Base-by-base conservation (phyloP, 2,797 vertebrate genomes). In the Peromyscus melanophrys region DNA sequence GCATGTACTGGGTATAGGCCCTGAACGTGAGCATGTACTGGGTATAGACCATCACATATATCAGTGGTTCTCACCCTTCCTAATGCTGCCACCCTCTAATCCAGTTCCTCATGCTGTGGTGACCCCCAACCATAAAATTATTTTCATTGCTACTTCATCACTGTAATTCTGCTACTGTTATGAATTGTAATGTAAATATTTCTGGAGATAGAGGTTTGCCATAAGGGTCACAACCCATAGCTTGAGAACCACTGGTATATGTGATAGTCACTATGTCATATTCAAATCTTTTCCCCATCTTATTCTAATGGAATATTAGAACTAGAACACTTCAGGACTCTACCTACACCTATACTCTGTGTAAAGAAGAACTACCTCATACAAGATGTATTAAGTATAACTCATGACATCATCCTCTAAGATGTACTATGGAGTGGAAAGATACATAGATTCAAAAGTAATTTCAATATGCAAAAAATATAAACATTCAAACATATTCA, bases 401-500 rank as follows among this genome's bases (percentile, higher is more conserved):
- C 12, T 52, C 49, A 34, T 31, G 73, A 92, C 23, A 27, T 59
- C 34, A 37, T 52, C 43, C 65, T 67, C 80, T 17, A 71, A 95
- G 27, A 59, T 63, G 2, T 76, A 21, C 49, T 57, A 31, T 40
- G 34, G 21, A 85, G 59, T 85, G 5, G 57, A 89, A 94, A 85
- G 86, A 92, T 78, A 61, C 31, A 86, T 43, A 93, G 82, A 85
- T 96, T 73, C 7, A n/a, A 82, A 90, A 77, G 59, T 37, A 3
- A 75, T 76, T 43, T 0, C 59, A 89, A 65, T 29, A 59, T 59
- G 1, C 71, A 77, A 29, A 69, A 69, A 80, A 80, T 67, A 7
- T 67, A 92, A 21, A 67, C 55, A 85, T n/a, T 85, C 63, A 52
- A 49, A 69, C 31, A 67, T 67, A 49, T 67, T 67, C 83, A 85